A percentile compares a stretch with the other conserved stretches of the same genome.
Conservation (phyloP, 2,113 vertebrate genomes). For the Scytalopus superciliaris region DNA sequence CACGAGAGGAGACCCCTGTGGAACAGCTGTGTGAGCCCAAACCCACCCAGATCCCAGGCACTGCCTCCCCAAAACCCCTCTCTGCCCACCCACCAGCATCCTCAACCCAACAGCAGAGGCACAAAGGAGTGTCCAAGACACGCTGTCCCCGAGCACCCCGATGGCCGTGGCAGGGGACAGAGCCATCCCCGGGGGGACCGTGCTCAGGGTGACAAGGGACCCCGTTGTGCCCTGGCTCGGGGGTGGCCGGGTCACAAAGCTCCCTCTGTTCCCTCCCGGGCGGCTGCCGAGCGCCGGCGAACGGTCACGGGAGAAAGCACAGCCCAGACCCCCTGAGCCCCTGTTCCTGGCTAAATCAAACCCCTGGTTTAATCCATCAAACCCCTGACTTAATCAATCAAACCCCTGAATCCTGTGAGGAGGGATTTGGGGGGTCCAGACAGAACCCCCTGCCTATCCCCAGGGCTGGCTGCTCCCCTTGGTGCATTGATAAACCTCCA, state of each 20-base stretch:
- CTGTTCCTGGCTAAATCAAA: accelerated
- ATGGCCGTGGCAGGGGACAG: not conserved
- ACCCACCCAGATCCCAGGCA: accelerated
- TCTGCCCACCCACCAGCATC: not conserved
- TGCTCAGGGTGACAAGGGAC: slow-evolving; percentile 17
- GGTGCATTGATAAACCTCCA: not conserved
- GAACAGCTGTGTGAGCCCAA: accelerated
- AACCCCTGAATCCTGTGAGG: accelerated
- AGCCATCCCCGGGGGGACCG: not conserved
- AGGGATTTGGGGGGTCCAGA: not conserved
- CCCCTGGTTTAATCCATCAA: no score
- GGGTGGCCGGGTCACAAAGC: not conserved
- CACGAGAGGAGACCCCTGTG: accelerated
- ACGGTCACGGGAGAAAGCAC: not conserved
- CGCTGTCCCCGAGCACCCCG: not conserved
- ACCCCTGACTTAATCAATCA: no score
- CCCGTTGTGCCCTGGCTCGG: not conserved
- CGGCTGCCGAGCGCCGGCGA: not conserved
- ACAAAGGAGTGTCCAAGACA: not conserved
- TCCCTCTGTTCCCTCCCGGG: not conserved
- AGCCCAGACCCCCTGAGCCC: not conserved
- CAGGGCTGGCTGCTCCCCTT: not conserved
- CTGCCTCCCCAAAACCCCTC: not conserved
- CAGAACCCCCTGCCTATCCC: not conserved
- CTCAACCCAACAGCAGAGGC: not conserved